phyloP scores from a whole-genome alignment of 2,888 invertebrate species.

The Euspilapteryx auroguttella region DNA sequence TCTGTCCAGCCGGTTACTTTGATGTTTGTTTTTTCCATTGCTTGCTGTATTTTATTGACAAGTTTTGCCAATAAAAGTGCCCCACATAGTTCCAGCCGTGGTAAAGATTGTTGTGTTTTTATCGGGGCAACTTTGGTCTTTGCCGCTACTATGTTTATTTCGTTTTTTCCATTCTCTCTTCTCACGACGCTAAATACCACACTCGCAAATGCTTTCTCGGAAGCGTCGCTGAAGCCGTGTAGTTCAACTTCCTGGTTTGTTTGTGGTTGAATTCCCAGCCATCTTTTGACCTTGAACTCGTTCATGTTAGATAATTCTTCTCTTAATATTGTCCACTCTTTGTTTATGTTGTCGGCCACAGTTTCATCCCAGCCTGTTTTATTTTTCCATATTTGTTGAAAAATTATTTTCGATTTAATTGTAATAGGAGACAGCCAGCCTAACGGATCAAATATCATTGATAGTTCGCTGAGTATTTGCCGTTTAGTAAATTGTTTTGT shows the following conservation, averaged over 20 bases:
- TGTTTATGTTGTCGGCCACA: neutral
- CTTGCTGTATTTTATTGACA: neutral
- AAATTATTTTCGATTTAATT: neutral
- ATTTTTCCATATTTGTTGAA: neutral
- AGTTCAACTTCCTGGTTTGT: neutral
- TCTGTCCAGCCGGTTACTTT: neutral
- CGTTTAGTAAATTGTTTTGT: too few relatives aligned
- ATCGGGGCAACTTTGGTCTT: conserved; percentile 1
- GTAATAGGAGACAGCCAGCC: neutral
- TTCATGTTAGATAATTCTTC: neutral
- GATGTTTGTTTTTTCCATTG: neutral
- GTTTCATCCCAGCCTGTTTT: neutral
- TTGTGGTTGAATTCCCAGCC: neutral
- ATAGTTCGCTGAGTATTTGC: neutral
- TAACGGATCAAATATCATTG: neutral
- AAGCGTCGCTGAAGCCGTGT: neutral
- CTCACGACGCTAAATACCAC: neutral
- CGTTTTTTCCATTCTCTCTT: neutral
- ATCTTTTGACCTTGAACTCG: neutral
- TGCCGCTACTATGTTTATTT: neutral
- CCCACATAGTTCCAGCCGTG: neutral
- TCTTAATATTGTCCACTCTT: neutral
- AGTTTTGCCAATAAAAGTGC: neutral
- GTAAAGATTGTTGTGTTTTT: neutral
- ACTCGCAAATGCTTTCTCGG: neutral